Percentiles rank a stretch among this genome's conserved stretches.
Conservation (phyloP, 2,888 invertebrate species). For the Ceraclea dissimilis region DNA sequence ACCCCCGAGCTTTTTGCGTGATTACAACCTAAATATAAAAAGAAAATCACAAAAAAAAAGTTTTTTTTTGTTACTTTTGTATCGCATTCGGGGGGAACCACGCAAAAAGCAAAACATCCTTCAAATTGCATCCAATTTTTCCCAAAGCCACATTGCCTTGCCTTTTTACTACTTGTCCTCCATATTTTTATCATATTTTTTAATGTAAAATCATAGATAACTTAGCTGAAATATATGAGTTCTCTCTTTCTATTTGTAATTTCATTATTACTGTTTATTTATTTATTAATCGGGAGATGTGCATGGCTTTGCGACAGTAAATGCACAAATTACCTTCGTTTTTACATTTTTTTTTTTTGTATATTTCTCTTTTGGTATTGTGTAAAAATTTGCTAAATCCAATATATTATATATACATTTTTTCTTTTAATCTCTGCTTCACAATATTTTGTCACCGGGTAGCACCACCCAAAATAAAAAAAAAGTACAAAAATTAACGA, state of each 20-base stretch:
- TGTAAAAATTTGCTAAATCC: conserved; percentile 7
- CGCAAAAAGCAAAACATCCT: conserved; percentile 22
- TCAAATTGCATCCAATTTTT: conserved; percentile 23
- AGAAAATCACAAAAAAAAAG: too few relatives aligned
- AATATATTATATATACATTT: conserved; percentile 11
- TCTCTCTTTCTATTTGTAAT: background rate
- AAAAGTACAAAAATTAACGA: background rate
- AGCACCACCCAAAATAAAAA: conserved; percentile 22
- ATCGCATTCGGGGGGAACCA: conserved; percentile 5
- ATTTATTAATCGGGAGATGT: conserved; percentile 16
- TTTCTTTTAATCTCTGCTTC: conserved; percentile 1
- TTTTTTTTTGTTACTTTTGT: too few relatives aligned
- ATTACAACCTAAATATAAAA: too few relatives aligned
- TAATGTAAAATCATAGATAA: background rate
- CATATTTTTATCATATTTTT: conserved; percentile 10
- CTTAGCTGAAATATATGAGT: background rate
- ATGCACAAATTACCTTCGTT: conserved; percentile 17
- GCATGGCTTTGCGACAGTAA: conserved; percentile 25
- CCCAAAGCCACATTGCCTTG: conserved; percentile 10
- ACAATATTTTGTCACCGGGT: conserved; percentile 9
- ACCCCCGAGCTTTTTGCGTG: conserved; percentile 33
- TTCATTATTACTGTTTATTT: background rate
- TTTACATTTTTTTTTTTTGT: conserved; percentile 11
- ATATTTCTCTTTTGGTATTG: conserved; percentile 16
- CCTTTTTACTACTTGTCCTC: conserved; percentile 18